Conservation (phyloP, 2,888 invertebrate species). For the Zygogramma bicolorata region DNA sequence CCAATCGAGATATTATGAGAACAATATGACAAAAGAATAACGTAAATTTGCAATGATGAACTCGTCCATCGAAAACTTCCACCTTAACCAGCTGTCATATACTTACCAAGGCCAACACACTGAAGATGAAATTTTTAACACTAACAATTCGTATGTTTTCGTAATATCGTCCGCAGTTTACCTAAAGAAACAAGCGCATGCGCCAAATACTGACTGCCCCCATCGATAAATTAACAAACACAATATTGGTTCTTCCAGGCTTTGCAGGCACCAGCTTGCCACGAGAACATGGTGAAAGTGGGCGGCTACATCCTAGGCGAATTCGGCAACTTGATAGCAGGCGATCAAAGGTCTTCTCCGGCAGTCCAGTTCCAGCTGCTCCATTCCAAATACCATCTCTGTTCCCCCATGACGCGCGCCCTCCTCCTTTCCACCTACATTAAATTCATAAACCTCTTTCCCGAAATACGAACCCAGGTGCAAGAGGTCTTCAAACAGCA, state of each 20-base stretch:
- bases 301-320: constrained; percentile 99
- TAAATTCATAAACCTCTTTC: constrained; percentile 99
- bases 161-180: too few relatives aligned
- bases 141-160: too few relatives aligned
- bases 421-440: constrained; percentile 97
- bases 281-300: constrained; percentile 99
- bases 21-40: too few relatives aligned
- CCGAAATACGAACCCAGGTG: constrained; percentile 96
- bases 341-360: constrained; percentile 97
- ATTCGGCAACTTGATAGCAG: constrained; percentile 99
- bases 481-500: constrained; percentile 93
- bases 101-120: too few relatives aligned
- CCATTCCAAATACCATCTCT: constrained; percentile 99
- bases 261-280: constrained; percentile 98
- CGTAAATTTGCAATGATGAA: too few relatives aligned
- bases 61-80: too few relatives aligned
- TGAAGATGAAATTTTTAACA: too few relatives aligned
- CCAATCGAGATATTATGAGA: too few relatives aligned
- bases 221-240: background rate
- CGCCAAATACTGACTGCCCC: too few relatives aligned
- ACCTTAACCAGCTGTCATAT: too few relatives aligned
- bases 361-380: constrained; percentile 97
- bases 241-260: constrained; percentile 72
- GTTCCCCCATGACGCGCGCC: constrained; percentile 96
- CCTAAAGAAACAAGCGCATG: too few relatives aligned